Evolutionary conservation across 1,140 invertebrate species (phyloP).

Genomic region (Trachymyrmex cornetzi): DNA sequence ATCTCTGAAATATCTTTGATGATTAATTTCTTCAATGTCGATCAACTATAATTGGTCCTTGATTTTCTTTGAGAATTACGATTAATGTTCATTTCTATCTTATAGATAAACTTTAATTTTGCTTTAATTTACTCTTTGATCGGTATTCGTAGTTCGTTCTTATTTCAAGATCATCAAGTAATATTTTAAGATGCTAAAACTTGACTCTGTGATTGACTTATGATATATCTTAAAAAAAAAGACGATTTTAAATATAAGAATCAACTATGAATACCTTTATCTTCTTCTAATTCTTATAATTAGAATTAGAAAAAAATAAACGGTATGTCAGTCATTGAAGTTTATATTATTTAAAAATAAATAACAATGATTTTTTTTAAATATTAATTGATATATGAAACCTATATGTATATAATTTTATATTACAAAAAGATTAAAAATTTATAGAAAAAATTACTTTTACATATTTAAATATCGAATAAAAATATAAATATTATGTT

Average conservation of each 20-base stretch:
- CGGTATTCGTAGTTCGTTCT: no score
- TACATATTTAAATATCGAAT: neutral
- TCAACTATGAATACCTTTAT: no score
- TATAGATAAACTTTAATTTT: no score
- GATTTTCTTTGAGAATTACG: constrained; percentile 23
- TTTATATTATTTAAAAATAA: neutral
- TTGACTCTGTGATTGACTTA: no score
- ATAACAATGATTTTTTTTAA: neutral
- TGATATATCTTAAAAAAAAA: no score
- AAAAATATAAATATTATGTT: constrained; percentile 25
- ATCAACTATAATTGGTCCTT: constrained; percentile 8
- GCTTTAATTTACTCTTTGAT: no score
- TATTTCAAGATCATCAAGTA: no score
- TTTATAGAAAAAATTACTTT: neutral
- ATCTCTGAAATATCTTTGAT: neutral
- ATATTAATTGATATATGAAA: neutral
- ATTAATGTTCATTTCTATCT: neutral
- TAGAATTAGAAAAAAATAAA: no score
- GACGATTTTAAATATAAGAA: no score
- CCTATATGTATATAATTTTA: neutral
- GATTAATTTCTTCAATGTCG: neutral
- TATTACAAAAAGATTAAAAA: neutral
- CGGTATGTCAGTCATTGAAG: neutral
- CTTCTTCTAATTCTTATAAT: no score
- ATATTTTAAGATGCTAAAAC: no score